Conservation (phyloP, 2,113 vertebrate species). For the Protobothrops mucrosquamatus region DNA sequence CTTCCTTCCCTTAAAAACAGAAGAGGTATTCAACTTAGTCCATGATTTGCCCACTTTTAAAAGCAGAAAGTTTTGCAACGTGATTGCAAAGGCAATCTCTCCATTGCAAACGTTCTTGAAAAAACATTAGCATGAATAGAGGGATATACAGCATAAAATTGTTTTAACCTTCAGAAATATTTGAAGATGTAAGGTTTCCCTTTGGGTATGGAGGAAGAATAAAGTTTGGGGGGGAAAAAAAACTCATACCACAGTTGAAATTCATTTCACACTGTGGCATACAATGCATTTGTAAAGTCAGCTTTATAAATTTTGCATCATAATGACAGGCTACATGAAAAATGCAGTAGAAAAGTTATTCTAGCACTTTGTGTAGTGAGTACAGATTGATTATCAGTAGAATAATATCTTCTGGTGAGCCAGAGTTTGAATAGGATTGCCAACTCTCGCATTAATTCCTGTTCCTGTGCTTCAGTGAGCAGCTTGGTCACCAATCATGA, state of each 20-base stretch:
- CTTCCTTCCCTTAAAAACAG: not conserved
- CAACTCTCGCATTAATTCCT: not conserved
- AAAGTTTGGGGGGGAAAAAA: not conserved
- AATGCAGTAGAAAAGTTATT: conserved; percentile 15
- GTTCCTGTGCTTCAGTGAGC: not conserved
- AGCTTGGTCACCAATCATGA: not conserved
- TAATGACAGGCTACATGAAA: not conserved
- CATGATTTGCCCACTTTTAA: not conserved
- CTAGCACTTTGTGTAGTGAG: not conserved
- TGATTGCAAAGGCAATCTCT: not conserved
- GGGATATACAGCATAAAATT: not conserved
- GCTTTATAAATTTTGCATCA: not conserved
- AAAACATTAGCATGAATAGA: not conserved
- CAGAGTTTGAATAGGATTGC: not conserved
- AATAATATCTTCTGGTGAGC: not conserved
- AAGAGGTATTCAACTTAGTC: not conserved
- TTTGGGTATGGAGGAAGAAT: not conserved
- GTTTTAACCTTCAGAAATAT: not conserved
- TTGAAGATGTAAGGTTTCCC: conserved; percentile 5
- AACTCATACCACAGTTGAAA: not conserved
- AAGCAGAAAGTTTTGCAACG: not conserved
- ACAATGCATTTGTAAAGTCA: conserved; percentile 21
- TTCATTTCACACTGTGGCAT: not conserved
- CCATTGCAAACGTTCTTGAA: not conserved
- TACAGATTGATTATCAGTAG: not conserved